A percentile compares a stretch with the other conserved stretches of the same genome.
These are phyloP conservation scores for Leptinotarsa texana DNA, from an alignment of 1,140 invertebrate species.

Conservation along the genomic window DNA sequence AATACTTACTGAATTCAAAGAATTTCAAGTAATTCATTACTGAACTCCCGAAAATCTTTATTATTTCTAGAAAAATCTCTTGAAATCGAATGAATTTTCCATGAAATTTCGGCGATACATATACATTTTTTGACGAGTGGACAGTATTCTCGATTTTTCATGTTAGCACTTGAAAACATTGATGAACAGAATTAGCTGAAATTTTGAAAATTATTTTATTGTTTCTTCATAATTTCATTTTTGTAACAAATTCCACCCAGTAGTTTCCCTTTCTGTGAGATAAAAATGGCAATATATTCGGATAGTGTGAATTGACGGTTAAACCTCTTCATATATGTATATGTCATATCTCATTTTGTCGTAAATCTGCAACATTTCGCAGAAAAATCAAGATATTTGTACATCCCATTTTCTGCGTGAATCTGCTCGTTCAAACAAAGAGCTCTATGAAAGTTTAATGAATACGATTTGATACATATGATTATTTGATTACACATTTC, in stretches of 20 bases:
- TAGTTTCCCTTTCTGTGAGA: too few relatives aligned
- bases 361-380: background rate
- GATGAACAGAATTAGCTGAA: too few relatives aligned
- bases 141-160: too few relatives aligned
- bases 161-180: too few relatives aligned
- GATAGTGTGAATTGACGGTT: too few relatives aligned
- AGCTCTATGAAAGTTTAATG: background rate
- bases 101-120: background rate
- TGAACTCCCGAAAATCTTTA: background rate
- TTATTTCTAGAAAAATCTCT: background rate
- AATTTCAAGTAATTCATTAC: background rate
- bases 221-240: too few relatives aligned
- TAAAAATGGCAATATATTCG: too few relatives aligned
- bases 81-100: background rate
- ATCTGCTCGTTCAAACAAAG: background rate
- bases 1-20: too few relatives aligned
- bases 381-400: background rate
- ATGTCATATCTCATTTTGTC: too few relatives aligned
- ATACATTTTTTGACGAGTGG: background rate
- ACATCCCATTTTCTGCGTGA: background rate
- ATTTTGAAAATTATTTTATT: too few relatives aligned
- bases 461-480: background rate
- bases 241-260: too few relatives aligned
- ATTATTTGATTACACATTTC: constrained; percentile 6
- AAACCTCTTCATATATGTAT: too few relatives aligned